A percentile compares a stretch with the other conserved stretches of the same genome.
Conservation (phyloP, 1,140 invertebrate genomes). For the Euwallacea similis region DNA sequence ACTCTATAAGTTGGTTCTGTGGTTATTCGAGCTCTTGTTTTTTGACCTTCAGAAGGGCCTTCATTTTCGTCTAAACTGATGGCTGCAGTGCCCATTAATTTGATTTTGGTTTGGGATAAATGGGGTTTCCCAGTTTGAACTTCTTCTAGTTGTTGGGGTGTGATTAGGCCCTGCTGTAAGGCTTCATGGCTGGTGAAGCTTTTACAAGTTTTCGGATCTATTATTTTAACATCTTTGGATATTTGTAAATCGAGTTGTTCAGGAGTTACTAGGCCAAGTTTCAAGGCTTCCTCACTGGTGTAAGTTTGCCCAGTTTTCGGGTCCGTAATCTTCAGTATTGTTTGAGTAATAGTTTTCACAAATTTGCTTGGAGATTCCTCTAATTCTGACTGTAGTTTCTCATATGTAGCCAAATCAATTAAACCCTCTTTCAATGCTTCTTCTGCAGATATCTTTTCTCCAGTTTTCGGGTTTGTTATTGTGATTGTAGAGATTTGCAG, state of each 20-base stretch:
- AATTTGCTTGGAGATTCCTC: slow-evolving; percentile 23
- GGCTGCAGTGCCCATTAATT: slow-evolving; percentile 48
- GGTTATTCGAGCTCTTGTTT: slow-evolving; percentile 61
- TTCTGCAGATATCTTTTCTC: slow-evolving; percentile 61
- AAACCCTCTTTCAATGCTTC: slow-evolving; percentile 66
- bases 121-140: too few relatives aligned
- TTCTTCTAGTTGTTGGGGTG: slow-evolving; percentile 51
- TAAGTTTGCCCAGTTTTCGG: slow-evolving; percentile 46
- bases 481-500: too few relatives aligned
- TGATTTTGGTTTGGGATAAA: slow-evolving; percentile 45
- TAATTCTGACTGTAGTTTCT: slow-evolving; percentile 55
- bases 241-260: slow-evolving; percentile 6
- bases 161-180: slow-evolving; percentile 58
- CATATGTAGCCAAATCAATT: slow-evolving; percentile 64
- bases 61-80: slow-evolving; percentile 53
- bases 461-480: slow-evolving; percentile 75
- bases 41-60: slow-evolving; percentile 58
- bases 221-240: slow-evolving; percentile 34
- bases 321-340: slow-evolving; percentile 36
- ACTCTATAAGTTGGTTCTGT: slow-evolving; percentile 71
- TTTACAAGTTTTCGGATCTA: slow-evolving; percentile 29
- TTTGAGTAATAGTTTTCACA: slow-evolving; percentile 5
- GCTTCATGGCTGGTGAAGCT: slow-evolving; percentile 58
- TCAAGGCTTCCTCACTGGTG: slow-evolving; percentile 42
- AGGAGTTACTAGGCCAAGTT: neutral